Evolutionary conservation across 2,888 invertebrate genomes (phyloP).

Genomic region (Sphaerophoria taeniata): DNA sequence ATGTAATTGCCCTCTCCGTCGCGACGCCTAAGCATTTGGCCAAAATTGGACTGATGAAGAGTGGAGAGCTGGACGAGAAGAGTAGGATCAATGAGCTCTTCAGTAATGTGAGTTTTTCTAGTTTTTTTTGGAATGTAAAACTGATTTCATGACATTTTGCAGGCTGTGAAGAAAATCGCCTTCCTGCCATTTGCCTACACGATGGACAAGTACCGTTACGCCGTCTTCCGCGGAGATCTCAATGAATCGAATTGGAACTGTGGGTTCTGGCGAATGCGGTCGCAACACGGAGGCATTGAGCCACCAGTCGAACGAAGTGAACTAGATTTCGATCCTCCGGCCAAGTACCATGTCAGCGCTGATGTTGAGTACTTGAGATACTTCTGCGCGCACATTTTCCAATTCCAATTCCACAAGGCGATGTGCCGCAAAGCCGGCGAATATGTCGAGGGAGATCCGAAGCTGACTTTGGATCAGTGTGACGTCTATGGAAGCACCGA

Average conservation of each 20-base stretch:
- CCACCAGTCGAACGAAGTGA: slow-evolving; percentile 86
- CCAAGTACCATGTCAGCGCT: slow-evolving; percentile 89
- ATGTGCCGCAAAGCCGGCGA: slow-evolving; percentile 90
- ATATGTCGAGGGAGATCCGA: slow-evolving; percentile 87
- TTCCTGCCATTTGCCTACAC: slow-evolving; percentile 89
- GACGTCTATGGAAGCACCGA: slow-evolving; percentile 92
- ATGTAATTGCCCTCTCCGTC: slow-evolving; percentile 88
- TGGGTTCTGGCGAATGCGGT: slow-evolving; percentile 87
- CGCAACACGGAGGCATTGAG: slow-evolving; percentile 86
- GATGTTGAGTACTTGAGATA: slow-evolving; percentile 88
- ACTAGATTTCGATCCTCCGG: slow-evolving; percentile 89
- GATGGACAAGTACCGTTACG: slow-evolving; percentile 88
- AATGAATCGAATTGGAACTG: slow-evolving; percentile 86
- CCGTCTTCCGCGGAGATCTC: slow-evolving; percentile 86
- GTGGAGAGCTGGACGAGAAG: slow-evolving; percentile 85
- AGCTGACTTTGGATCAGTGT: slow-evolving; percentile 90
- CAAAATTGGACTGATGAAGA: slow-evolving; percentile 86
- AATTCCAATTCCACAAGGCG: slow-evolving; percentile 90
- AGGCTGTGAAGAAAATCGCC: slow-evolving; percentile 86
- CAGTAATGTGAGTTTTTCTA: slow-evolving; percentile 75
- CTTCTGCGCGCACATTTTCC: slow-evolving; percentile 87
- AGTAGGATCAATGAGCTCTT: slow-evolving; percentile 88
- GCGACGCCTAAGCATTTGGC: slow-evolving; percentile 88
- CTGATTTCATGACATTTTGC: neutral
- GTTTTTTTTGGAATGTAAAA: neutral